Evolutionary conservation across 2,888 invertebrate genomes (phyloP).

Genomic region (Epirrhoe tristata): DNA sequence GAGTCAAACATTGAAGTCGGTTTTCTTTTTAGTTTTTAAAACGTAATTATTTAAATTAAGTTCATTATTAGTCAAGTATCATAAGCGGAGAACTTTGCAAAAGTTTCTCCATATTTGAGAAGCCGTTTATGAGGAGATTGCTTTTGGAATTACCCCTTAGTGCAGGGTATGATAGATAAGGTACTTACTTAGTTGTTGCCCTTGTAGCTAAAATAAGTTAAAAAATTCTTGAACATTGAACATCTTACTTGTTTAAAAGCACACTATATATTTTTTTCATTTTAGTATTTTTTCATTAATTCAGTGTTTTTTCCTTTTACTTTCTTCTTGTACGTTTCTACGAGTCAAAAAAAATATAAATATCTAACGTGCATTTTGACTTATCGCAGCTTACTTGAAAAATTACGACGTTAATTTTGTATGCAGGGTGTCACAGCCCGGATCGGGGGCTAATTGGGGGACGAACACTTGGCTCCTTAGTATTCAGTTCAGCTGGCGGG

Average conservation of each 20-base stretch:
- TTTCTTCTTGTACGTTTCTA: no score
- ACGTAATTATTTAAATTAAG: not conserved
- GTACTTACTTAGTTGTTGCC: no score
- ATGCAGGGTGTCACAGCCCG: conserved; percentile 74
- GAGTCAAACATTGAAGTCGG: no score
- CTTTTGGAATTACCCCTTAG: not conserved
- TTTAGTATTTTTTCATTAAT: no score
- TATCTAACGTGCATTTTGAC: conserved; percentile 26
- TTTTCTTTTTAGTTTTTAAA: no score
- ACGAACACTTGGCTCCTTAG: conserved; percentile 75
- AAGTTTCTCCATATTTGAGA: conserved; percentile 18
- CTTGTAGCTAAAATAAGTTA: no score
- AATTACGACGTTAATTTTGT: conserved; percentile 78
- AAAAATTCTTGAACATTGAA: no score
- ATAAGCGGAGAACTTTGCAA: conserved; percentile 19
- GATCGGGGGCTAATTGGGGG: conserved; percentile 79
- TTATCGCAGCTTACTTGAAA: conserved; percentile 68
- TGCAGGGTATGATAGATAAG: not conserved
- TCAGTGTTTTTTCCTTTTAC: no score
- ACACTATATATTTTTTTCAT: no score
- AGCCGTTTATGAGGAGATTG: conserved; percentile 6
- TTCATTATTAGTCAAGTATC: conserved; percentile 13
- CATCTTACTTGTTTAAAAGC: no score
- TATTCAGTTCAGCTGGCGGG: conserved; percentile 74
- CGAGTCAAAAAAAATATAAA: not conserved